A percentile compares a stretch with the other conserved stretches of the same genome.
phyloP scores from a whole-genome alignment of 2,888 invertebrate genomes.

The Synanthedon formicaeformis region DNA sequence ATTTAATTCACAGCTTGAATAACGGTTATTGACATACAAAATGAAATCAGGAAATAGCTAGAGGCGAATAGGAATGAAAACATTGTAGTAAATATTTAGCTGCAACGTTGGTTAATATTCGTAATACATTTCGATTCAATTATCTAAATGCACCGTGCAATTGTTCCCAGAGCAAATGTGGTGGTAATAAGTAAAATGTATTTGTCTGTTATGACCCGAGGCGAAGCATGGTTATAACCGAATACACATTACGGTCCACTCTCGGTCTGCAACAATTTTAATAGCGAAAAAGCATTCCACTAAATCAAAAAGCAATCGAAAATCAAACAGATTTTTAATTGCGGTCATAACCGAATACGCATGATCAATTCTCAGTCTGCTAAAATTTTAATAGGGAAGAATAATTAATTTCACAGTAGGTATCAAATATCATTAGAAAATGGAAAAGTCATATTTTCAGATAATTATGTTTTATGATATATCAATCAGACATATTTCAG shows the following conservation, averaged over 20 bases:
- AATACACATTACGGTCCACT: background rate
- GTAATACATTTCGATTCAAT: slow-evolving; percentile 1
- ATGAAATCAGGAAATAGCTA: background rate
- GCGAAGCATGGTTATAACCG: background rate
- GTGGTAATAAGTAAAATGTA: background rate
- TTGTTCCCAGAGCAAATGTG: background rate
- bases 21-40: too few species aligned
- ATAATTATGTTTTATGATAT: too few species aligned
- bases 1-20: background rate
- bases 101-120: background rate
- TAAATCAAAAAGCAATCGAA: background rate
- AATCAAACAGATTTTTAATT: too few species aligned
- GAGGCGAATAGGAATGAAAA: background rate
- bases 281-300: background rate
- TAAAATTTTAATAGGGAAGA: too few species aligned
- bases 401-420: too few species aligned
- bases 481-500: too few species aligned
- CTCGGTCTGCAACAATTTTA: background rate
- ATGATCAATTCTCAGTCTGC: too few species aligned
- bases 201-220: background rate
- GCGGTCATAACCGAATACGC: too few species aligned
- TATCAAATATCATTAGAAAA: too few species aligned
- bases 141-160: slow-evolving; percentile 4
- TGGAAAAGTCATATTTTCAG: too few species aligned
- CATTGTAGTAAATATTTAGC: background rate